Evolutionary conservation across 2,113 vertebrate species (phyloP).

Genomic region (Numida meleagris): DNA sequence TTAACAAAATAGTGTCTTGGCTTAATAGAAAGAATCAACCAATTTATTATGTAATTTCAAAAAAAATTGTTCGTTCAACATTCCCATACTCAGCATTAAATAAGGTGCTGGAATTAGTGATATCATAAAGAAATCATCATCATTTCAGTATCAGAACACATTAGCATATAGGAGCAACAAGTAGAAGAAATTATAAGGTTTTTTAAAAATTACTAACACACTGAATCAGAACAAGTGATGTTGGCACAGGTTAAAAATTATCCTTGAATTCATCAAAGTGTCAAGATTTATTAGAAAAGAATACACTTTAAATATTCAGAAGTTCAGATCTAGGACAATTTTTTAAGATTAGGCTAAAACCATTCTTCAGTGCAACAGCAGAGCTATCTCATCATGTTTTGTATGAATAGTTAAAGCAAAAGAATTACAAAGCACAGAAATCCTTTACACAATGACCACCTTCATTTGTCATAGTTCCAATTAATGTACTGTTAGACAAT

Average conservation of each 20-base stretch:
- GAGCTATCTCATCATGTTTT: neutral
- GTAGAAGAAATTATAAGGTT: neutral
- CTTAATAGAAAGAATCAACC: neutral
- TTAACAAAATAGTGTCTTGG: neutral
- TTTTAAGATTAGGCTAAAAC: neutral
- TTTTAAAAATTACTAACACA: neutral
- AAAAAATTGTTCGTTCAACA: neutral
- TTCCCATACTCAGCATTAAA: neutral
- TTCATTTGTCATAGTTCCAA: neutral
- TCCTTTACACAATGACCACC: neutral
- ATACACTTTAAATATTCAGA: neutral
- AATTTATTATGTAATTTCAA: neutral
- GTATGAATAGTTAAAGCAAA: neutral
- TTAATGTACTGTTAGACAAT: neutral
- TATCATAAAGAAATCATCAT: neutral
- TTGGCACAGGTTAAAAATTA: neutral
- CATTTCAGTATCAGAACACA: neutral
- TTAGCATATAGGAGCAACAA: neutral
- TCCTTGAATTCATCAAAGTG: neutral
- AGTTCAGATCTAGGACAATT: neutral
- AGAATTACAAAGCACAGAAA: neutral
- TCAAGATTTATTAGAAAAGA: neutral
- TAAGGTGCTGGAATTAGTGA: neutral
- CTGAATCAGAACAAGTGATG: neutral
- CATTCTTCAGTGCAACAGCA: neutral